A percentile compares a stretch with the other conserved stretches of the same genome.
Conservation (phyloP, 1,140 invertebrate genomes). For the Batillaria attramentaria region DNA sequence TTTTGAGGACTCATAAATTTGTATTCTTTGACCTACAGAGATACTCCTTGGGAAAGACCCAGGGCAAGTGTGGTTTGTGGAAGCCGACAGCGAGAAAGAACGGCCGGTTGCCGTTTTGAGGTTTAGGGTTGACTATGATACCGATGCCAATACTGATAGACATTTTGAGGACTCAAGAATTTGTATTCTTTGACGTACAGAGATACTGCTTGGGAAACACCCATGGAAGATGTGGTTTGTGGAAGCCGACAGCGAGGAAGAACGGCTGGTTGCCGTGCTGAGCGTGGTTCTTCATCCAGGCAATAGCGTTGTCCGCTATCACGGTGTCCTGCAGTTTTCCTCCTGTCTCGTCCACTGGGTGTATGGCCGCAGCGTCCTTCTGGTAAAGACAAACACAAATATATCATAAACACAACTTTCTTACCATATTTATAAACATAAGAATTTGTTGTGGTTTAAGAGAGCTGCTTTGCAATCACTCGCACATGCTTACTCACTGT, state of each 20-base stretch:
- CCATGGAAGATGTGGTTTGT: constrained; percentile 52
- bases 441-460: too few relatives aligned
- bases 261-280: constrained; percentile 36
- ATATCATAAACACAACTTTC: neutral
- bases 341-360: constrained; percentile 5
- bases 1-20: neutral
- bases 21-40: neutral
- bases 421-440: neutral
- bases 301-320: constrained; percentile 18
- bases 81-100: neutral
- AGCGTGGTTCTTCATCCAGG: neutral
- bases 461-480: too few relatives aligned
- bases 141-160: too few relatives aligned
- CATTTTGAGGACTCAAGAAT: neutral
- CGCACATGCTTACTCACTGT: too few relatives aligned
- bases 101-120: neutral
- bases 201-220: constrained; percentile 37
- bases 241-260: constrained; percentile 50
- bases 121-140: neutral
- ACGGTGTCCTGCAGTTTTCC: constrained; percentile 7
- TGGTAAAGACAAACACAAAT: neutral
- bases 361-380: neutral
- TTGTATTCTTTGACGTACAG: neutral
- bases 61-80: too few relatives aligned
- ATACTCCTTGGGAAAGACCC: neutral